Conservation (phyloP, 2,797 vertebrate species). For the Ptychobarbus kaznakovi region DNA sequence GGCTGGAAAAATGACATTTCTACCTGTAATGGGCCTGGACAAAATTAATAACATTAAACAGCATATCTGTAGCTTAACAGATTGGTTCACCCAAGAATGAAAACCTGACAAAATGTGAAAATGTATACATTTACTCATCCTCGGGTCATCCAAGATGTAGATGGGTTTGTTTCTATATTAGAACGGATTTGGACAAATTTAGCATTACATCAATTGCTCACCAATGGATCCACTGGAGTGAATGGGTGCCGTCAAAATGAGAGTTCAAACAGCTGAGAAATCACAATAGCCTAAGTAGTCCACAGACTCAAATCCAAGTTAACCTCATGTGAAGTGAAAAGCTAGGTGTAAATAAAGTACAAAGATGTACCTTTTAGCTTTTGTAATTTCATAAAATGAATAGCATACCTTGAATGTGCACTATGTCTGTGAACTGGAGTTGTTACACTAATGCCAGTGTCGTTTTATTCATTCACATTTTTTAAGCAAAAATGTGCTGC, state of each 20-base stretch:
- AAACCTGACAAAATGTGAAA: background rate
- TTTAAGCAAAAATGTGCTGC: background rate
- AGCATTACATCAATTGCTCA: background rate
- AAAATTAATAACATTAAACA: background rate
- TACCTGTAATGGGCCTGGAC: background rate
- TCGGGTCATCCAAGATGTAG: background rate
- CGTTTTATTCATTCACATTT: background rate
- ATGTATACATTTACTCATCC: background rate
- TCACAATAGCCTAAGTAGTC: background rate
- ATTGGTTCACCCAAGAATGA: background rate
- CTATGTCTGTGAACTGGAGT: background rate
- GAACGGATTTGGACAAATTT: background rate
- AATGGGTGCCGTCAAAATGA: background rate
- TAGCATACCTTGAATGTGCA: background rate
- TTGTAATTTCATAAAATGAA: background rate
- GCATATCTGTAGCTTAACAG: background rate
- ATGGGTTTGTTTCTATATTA: background rate
- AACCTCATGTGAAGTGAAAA: background rate
- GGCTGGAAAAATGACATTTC: background rate
- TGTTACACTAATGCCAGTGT: background rate
- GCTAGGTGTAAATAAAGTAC: background rate
- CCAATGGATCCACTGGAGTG: background rate
- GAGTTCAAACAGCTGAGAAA: background rate
- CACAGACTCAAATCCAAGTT: background rate
- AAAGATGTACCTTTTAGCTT: background rate